A percentile compares a stretch with the other conserved stretches of the same genome.
These are phyloP conservation scores for Cromileptes altivelis DNA, from an alignment of 2,113 vertebrate species.

Conservation along the genomic window DNA sequence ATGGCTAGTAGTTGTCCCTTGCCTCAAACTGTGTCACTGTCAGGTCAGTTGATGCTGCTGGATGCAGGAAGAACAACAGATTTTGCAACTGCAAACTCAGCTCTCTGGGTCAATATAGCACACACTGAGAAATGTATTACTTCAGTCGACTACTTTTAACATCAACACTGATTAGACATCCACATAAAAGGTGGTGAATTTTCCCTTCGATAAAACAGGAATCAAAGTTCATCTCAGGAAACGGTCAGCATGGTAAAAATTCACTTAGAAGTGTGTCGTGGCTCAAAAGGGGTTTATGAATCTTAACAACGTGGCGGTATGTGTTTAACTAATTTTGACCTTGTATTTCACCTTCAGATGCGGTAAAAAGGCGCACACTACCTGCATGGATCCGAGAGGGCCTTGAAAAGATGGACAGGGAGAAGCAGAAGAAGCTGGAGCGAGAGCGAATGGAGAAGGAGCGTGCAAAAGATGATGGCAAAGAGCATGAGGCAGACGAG, in stretches of 20 bases:
- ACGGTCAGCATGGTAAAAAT: not conserved
- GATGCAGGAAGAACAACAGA: too few species aligned
- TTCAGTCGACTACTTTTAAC: too few species aligned
- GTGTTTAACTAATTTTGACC: not conserved
- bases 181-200: too few species aligned
- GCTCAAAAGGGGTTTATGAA: not conserved
- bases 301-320: not conserved
- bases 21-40: too few species aligned
- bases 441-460: slow-evolving; percentile 96
- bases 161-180: too few species aligned
- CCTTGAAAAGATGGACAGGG: slow-evolving; percentile 98
- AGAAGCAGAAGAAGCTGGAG: slow-evolving; percentile 97
- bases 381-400: slow-evolving; percentile 99
- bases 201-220: not conserved
- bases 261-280: not conserved
- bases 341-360: slow-evolving; percentile 83
- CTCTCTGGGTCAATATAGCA: too few species aligned
- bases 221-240: not conserved
- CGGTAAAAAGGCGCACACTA: slow-evolving; percentile 95
- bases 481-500: slow-evolving; percentile 86
- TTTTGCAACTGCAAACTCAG: too few species aligned
- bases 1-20: too few species aligned
- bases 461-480: slow-evolving; percentile 91
- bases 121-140: too few species aligned
- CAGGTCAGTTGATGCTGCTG: too few species aligned